Percentiles rank a stretch among this genome's conserved stretches.
These are phyloP conservation scores for Tachystola acroxantha DNA, from an alignment of 2,888 invertebrate genomes.

Conservation along the genomic window DNA sequence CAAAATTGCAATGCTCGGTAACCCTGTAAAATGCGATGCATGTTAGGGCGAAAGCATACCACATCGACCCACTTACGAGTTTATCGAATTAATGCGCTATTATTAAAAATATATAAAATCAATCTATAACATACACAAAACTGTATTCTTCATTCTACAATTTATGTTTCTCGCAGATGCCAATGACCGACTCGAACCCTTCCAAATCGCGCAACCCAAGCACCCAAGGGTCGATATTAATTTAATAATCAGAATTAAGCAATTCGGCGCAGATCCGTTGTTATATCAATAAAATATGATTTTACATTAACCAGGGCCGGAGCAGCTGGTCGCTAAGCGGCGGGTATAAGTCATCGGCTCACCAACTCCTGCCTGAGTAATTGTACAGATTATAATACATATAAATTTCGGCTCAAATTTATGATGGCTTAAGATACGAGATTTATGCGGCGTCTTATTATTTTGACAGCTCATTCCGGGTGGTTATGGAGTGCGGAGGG, in stretches of 20 bases:
- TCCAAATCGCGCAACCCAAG: neutral
- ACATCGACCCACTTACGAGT: no score
- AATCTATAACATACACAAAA: no score
- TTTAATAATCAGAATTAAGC: slow-evolving; percentile 22
- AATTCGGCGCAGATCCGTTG: slow-evolving; percentile 21
- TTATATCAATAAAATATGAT: slow-evolving; percentile 38
- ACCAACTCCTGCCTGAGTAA: slow-evolving; percentile 35
- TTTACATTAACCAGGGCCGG: slow-evolving; percentile 28
- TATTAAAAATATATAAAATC: no score
- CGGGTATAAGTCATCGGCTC: slow-evolving; percentile 35
- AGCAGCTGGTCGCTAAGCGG: slow-evolving; percentile 23
- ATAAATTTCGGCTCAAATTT: slow-evolving; percentile 45
- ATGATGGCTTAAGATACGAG: slow-evolving; percentile 41
- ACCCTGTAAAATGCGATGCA: no score
- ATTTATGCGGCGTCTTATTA: slow-evolving; percentile 64
- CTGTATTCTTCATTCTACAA: no score
- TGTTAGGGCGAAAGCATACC: no score
- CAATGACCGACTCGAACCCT: no score
- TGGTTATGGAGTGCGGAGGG: slow-evolving; percentile 14
- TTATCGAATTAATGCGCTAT: no score
- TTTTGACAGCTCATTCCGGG: slow-evolving; percentile 56
- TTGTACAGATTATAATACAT: slow-evolving; percentile 59
- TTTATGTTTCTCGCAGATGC: no score
- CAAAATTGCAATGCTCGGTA: no score
- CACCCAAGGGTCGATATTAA: neutral